Percentiles rank a stretch among this genome's conserved stretches.
Conservation (phyloP, 2,797 vertebrate species). For the Acanthurus leucopareius region DNA sequence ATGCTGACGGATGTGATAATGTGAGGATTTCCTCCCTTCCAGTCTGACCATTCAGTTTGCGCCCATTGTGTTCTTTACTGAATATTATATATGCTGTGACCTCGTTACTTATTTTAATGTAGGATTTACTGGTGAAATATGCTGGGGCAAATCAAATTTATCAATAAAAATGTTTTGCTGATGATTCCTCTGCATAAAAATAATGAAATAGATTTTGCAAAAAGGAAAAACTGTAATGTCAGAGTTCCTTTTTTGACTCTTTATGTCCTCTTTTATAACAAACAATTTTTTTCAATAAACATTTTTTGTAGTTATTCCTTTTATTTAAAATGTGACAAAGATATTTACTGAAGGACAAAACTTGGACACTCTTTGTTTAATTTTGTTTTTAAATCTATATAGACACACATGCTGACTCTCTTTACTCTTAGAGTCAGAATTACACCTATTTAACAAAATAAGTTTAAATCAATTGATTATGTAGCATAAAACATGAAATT, state of each 20-base stretch:
- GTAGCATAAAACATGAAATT: too few species aligned
- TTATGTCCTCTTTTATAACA: too few species aligned
- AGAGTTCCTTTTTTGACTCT: background rate
- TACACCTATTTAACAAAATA: too few species aligned
- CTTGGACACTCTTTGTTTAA: too few species aligned
- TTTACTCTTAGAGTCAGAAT: too few species aligned
- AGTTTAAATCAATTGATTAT: too few species aligned
- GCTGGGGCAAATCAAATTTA: too few species aligned
- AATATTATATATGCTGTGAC: background rate
- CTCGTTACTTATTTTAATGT: background rate
- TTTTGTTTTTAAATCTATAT: too few species aligned
- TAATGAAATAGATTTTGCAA: too few species aligned
- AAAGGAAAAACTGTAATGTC: too few species aligned
- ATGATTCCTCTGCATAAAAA: background rate
- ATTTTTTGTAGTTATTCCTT: background rate
- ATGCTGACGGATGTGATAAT: conserved; percentile 31
- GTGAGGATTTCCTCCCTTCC: conserved; percentile 35
- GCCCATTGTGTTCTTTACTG: conserved; percentile 23
- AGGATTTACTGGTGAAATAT: background rate
- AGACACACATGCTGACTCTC: too few species aligned
- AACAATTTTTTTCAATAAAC: background rate
- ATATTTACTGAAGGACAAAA: background rate
- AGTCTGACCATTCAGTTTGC: conserved; percentile 11
- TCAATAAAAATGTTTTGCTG: too few species aligned
- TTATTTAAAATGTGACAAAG: background rate